Base-by-base conservation (phyloP, 2,113 vertebrate species). In the Zosterops lateralis region DNA sequence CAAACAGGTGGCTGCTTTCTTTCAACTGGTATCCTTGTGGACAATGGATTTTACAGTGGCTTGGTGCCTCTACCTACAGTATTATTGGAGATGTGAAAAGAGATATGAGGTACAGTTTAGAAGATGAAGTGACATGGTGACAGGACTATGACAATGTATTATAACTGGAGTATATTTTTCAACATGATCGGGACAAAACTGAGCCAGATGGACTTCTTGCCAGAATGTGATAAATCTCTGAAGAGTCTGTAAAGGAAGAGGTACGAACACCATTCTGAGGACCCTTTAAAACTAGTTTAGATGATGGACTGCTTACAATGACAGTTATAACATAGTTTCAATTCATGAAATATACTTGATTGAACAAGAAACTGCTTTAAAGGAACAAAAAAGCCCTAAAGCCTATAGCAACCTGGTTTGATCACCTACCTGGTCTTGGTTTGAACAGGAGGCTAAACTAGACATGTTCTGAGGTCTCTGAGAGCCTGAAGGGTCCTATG, bases 391-490 rank as follows among this genome's bases (percentile, higher is more conserved):
- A 36, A 54, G 3, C 7, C 26, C 34, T 34, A 61, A 82, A 85
- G 10, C n/a, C 40, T 64, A 6, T 12, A 65, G 32, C 9, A 90
- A 15, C 5, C 4, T 48, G 5, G 4, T 92, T 65, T 82, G 57
- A 57, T 75, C 28, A 28, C 58, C 85, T 26, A 56, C 3, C n/a
- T 61, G 28, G 38, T 42, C 67, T 45, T 62, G 25, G 19, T 24
- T 80, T 76, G 34, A 76, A 45, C 6, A 45, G 38, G 29, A 91
- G 34, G 15, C 40, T 71, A 56, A 86, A 68, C 19, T 54, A 25
- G 10, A 48, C 28, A 60, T 0, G 0, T 68, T 40, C 32, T 68
- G 36, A 65, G 20, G 24, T 68, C 17, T 14, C 40, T 26, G 66
- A 29, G 11, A 75, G 40, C 20, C 17, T 73, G 31, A 73, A 45